These are phyloP conservation scores for Coregonus sp. DNA, from an alignment of 2,797 vertebrate genomes.

Conservation along the genomic window DNA sequence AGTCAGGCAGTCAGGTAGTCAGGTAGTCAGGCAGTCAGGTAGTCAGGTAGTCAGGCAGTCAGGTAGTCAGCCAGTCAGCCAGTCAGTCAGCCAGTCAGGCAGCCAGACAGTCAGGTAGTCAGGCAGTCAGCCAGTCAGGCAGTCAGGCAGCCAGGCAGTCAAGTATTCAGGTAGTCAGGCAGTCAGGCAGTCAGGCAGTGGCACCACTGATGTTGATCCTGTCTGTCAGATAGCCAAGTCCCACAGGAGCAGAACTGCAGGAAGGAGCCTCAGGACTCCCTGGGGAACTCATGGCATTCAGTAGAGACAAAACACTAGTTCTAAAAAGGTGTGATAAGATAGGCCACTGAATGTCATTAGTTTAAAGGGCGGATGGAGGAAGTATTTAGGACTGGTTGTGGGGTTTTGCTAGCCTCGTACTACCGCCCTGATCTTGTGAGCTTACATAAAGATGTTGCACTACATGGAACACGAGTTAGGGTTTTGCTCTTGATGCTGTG, in stretches of 20 bases:
- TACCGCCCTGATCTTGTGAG: too few relatives aligned
- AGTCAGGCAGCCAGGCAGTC: too few relatives aligned
- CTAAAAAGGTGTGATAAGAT: too few relatives aligned
- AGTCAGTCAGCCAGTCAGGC: too few relatives aligned
- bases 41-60: too few relatives aligned
- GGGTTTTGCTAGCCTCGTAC: background rate
- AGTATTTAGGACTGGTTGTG: background rate
- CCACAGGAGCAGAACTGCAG: background rate
- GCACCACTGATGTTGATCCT: background rate
- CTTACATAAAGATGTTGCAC: too few relatives aligned
- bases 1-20: too few relatives aligned
- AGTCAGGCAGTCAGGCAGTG: background rate
- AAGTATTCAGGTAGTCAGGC: too few relatives aligned
- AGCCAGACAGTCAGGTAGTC: too few relatives aligned
- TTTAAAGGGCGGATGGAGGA: background rate
- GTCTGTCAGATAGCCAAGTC: background rate
- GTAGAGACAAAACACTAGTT: background rate
- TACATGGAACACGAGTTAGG: background rate
- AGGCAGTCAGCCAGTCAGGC: too few relatives aligned
- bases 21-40: too few relatives aligned
- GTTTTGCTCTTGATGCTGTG: background rate
- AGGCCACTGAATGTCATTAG: background rate
- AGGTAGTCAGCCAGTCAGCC: rapidly evolving
- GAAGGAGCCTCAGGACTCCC: background rate
- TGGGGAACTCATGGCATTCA: background rate